Conservation (phyloP, 1,140 invertebrate species). For the Spodoptera frugiperda region DNA sequence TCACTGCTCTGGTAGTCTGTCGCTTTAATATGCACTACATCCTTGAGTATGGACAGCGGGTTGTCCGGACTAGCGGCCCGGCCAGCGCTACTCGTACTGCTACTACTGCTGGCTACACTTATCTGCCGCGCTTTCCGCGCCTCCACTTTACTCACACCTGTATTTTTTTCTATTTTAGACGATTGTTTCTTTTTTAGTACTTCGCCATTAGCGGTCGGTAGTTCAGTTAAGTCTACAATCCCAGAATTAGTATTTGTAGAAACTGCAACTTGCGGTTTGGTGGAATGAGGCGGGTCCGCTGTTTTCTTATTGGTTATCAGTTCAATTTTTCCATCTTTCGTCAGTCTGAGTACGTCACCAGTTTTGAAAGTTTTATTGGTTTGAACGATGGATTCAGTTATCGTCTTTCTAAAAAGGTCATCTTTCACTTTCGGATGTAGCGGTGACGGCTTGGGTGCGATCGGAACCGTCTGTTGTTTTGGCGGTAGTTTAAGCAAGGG, state of each 20-base stretch:
- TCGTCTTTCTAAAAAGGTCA: too few species aligned
- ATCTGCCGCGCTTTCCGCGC: not conserved
- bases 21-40: constrained; percentile 70
- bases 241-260: not conserved
- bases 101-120: not conserved
- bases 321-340: constrained; percentile 45
- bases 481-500: not conserved
- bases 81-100: constrained; percentile 35
- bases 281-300: not conserved
- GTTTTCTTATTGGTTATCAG: constrained; percentile 26
- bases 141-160: not conserved
- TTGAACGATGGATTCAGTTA: too few species aligned
- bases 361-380: constrained; percentile 47
- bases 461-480: not conserved
- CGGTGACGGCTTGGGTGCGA: too few species aligned
- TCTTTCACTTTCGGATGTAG: too few species aligned
- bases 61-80: constrained; percentile 45
- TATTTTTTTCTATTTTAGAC: not conserved
- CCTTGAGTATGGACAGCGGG: constrained; percentile 62
- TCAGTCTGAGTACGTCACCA: constrained; percentile 54
- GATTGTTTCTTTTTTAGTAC: not conserved
- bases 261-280: not conserved
- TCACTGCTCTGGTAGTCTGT: not conserved
- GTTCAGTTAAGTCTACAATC: constrained; percentile 7
- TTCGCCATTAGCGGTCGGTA: not conserved